phyloP scores from a whole-genome alignment of 2,113 vertebrate species.

The Lucifuga dentata region DNA sequence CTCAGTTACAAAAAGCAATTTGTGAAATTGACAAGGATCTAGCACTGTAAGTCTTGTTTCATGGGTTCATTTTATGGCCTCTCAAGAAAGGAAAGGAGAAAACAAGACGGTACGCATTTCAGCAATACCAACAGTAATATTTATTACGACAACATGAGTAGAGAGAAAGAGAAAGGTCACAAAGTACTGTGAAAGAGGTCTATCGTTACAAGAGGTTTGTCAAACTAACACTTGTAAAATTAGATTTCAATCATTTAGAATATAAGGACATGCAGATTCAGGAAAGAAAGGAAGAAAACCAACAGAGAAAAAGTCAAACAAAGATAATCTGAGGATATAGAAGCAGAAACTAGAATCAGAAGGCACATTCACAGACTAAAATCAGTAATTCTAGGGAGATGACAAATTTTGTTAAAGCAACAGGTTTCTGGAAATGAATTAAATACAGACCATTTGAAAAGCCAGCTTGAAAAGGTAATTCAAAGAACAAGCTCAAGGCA shows the following conservation, averaged over 20 bases:
- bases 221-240: conserved; percentile 84
- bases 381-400: conserved; percentile 81
- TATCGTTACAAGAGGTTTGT: conserved; percentile 90
- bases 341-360: conserved; percentile 89
- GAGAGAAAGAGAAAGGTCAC: conserved; percentile 87
- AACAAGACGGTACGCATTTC: conserved; percentile 91
- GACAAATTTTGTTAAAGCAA: conserved; percentile 81
- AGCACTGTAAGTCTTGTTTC: conserved; percentile 48
- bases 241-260: conserved; percentile 76
- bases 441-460: conserved; percentile 86
- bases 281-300: conserved; percentile 66
- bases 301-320: conserved; percentile 70
- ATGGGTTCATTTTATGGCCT: conserved; percentile 37
- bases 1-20: conserved; percentile 75
- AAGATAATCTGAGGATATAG: conserved; percentile 76
- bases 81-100: conserved; percentile 67
- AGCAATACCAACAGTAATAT: conserved; percentile 97
- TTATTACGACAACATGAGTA: conserved; percentile 98
- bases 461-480: conserved; percentile 80
- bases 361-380: conserved; percentile 96
- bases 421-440: conserved; percentile 63
- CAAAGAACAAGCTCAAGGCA: conserved; percentile 66
- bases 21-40: conserved; percentile 89
- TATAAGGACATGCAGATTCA: conserved; percentile 86
- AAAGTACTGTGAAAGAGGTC: conserved; percentile 88